Evolutionary conservation across 2,113 vertebrate species (phyloP), one percentile per base, ranked within the genome.

Genomic region (Aldabrachelys gigantea): DNA sequence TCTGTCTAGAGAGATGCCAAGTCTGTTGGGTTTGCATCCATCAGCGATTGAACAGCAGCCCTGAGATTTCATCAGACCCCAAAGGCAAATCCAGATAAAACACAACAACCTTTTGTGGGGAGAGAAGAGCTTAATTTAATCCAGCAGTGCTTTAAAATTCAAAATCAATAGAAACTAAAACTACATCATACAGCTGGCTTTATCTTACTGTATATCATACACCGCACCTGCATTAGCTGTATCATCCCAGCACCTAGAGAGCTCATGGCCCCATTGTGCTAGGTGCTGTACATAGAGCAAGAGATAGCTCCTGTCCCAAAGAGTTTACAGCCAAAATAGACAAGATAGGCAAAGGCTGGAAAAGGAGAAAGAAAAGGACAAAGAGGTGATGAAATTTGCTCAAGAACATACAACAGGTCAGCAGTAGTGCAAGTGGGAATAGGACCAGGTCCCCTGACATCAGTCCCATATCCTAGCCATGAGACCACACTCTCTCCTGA

Each of bases 1-100:
- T 49, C 92, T n/a, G 35, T n/a, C 65, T 19, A 13, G 2, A 29
- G 22, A 0, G 0, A 24, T 41, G 49, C 4, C 6, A 10, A 54
- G 22, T 3, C 1, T 24, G 80, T 25, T 50, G 56, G 44, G 44
- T 76, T 76, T 76, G 22, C 4, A 41, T 76, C 44, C 38, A 41
- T 44, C 72, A 76, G 38, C 5, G 5, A 44, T 25, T 44, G 72
- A 44, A 41, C 22, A 76, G n/a, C 72, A 41, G 38, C 38, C 31
- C n/a, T 25, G 38, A 41, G 72, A 22, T 41, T 41, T 76, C 22
- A 76, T 76, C 72, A 76, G 72, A 76, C 38, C 10, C 72, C 38
- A 76, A 76, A 76, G 31, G n/a, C 72, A 76, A 41, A 41, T 41
- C 72, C 22, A 41, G 38, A 75, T 44, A 41, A 75, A 75, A 19